Evolutionary conservation across 2,888 invertebrate genomes (phyloP), one percentile per base, ranked within the genome.

Genomic region (Notodonta ziczac): DNA sequence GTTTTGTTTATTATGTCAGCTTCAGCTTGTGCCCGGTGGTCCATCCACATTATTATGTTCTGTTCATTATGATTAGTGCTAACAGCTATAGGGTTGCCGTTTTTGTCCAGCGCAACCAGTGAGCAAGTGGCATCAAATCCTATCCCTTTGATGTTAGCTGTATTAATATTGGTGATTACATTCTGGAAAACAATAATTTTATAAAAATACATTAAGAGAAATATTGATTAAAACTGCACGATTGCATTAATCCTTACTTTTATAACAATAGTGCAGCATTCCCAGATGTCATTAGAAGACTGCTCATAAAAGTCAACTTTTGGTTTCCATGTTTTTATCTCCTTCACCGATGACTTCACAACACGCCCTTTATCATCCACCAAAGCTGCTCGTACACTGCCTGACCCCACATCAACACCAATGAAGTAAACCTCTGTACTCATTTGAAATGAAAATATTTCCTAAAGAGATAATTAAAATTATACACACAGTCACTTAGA

Each of bases 61-160:
- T 97, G 97, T 58, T 96, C 95, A 77, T 95, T 88, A 68, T 87
- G 93, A 89, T 95, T 95, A 66, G 95, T 94, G 82, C 96, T 97
- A 0, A 98, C 95, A 51, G 97, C 95, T 51, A 97, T 83, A 0
- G 98, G 97, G 35, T 94, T 89, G 13, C 95, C 96, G 64, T 96
- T 89, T 73, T 93, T 90, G 78, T 97, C 97, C 50, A 99, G 81
- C 7, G 95, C 96, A 0, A 98, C 99, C 64, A 99, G 88, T 0
- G 99, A 99, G 85, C 99, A 99, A 12, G 99, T 99, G 14, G 98
- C 99, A 94, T 98, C 98, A 92, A 99, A 99, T 5, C 98, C 98
- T 75, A 99, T 96, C 14, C 98, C 98, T 89, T 95, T 96, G n/a
- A 98, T 94, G 73, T 81, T 89, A 63, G 90, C 84, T 59, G 94